A percentile compares a stretch with the other conserved stretches of the same genome.
Conservation (phyloP, 2,113 vertebrate genomes). For the Phaetusa simplex region DNA sequence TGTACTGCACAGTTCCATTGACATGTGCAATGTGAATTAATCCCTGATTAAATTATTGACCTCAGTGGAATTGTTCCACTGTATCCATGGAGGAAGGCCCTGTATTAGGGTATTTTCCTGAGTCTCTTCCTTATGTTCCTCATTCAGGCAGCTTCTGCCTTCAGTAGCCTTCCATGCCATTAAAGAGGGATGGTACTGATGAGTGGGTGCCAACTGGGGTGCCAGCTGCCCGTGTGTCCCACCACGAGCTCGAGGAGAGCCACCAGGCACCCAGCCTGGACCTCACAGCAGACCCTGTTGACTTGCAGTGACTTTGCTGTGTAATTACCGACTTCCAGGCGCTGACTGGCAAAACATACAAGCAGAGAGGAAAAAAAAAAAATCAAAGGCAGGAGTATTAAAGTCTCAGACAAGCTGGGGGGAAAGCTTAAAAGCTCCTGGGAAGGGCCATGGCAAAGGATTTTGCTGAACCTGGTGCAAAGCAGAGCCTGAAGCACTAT, state of each 20-base stretch:
- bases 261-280: not conserved
- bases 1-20: not conserved
- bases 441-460: not conserved
- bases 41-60: not conserved
- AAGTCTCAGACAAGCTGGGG: not conserved
- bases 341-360: not conserved
- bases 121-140: not conserved
- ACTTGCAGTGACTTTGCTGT: not conserved
- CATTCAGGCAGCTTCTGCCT: not conserved
- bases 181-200: not conserved
- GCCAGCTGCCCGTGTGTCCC: not conserved
- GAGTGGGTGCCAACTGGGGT: not conserved
- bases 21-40: not conserved
- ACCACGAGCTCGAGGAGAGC: accelerated
- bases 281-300: not conserved
- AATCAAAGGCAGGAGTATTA: not conserved
- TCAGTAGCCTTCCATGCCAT: not conserved
- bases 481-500: not conserved
- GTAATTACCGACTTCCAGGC: not conserved
- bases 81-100: not conserved
- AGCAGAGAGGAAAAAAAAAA: not conserved
- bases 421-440: not conserved
- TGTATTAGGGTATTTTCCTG: not conserved
- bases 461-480: not conserved
- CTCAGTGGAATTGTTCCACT: not conserved